Evolutionary conservation across 2,888 invertebrate species (phyloP).

Genomic region (Andrena praecox): DNA sequence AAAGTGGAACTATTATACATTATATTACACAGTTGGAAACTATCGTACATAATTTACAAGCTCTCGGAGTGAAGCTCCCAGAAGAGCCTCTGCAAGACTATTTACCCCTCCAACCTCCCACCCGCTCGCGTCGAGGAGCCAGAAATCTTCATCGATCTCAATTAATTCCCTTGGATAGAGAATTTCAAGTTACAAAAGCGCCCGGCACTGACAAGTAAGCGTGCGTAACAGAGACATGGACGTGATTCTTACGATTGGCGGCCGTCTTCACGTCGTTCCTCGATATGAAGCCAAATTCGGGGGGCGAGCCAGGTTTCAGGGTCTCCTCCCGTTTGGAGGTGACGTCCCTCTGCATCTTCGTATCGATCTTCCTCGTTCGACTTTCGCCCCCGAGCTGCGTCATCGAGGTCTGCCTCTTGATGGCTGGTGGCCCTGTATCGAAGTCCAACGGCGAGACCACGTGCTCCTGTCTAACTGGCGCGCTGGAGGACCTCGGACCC

Average conservation of each 20-base stretch:
- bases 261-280: slow-evolving; percentile 79
- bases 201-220: slow-evolving; percentile 29
- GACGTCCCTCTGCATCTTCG: slow-evolving; percentile 31
- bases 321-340: slow-evolving; percentile 55
- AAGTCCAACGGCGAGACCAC: slow-evolving; percentile 88
- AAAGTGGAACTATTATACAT: background rate
- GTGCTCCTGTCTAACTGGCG: slow-evolving; percentile 80
- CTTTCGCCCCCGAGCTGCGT: slow-evolving; percentile 68
- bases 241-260: slow-evolving; percentile 81
- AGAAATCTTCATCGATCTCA: background rate
- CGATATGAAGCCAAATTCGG: slow-evolving; percentile 87
- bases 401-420: slow-evolving; percentile 78
- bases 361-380: slow-evolving; percentile 69
- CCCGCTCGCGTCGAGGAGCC: background rate
- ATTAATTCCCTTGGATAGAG: background rate
- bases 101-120: background rate
- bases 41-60: background rate
- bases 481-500: slow-evolving; percentile 82
- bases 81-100: background rate
- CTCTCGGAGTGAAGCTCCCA: background rate
- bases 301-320: slow-evolving; percentile 87
- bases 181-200: slow-evolving; percentile 23
- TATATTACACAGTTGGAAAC: background rate
- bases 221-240: slow-evolving; percentile 50
- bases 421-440: slow-evolving; percentile 86